phyloP scores from a whole-genome alignment of 2,888 invertebrate genomes.

The Xylocampa areola region DNA sequence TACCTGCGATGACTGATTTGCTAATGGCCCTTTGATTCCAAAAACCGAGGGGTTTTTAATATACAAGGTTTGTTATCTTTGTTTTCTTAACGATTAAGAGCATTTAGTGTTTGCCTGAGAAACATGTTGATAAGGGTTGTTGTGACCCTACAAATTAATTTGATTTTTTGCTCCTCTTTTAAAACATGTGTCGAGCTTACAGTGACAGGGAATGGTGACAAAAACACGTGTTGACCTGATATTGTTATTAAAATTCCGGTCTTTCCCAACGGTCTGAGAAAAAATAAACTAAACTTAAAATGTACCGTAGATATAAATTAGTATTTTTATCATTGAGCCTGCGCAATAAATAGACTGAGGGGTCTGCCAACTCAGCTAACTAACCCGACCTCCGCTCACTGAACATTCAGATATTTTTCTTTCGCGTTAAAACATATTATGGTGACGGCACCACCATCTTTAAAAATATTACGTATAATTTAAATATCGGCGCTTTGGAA shows the following conservation, averaged over 20 bases:
- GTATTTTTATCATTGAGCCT: too few relatives aligned
- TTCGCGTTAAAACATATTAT: too few relatives aligned
- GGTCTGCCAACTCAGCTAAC: too few relatives aligned
- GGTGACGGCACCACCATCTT: too few relatives aligned
- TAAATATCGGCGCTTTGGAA: too few relatives aligned
- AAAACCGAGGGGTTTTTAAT: constrained; percentile 59
- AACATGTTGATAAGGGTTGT: constrained; percentile 68
- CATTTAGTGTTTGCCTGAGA: constrained; percentile 76
- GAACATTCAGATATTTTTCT: too few relatives aligned
- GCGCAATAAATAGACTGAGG: too few relatives aligned
- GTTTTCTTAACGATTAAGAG: constrained; percentile 79
- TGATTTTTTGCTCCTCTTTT: constrained; percentile 36
- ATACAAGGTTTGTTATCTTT: constrained; percentile 72
- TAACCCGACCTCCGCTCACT: too few relatives aligned
- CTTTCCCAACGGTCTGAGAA: constrained; percentile 6
- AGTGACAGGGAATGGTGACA: constrained; percentile 33
- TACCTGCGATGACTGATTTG: constrained; percentile 83
- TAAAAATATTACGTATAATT: too few relatives aligned
- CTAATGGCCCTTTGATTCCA: constrained; percentile 72
- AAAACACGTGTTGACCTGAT: constrained; percentile 36
- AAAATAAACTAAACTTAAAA: background rate
- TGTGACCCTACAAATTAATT: constrained; percentile 70
- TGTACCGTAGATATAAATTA: too few relatives aligned
- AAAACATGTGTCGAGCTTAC: constrained; percentile 41
- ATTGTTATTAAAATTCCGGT: constrained; percentile 10